A percentile compares a stretch with the other conserved stretches of the same genome.
phyloP scores from a whole-genome alignment of 2,113 vertebrate genomes.

The Antennarius striatus region DNA sequence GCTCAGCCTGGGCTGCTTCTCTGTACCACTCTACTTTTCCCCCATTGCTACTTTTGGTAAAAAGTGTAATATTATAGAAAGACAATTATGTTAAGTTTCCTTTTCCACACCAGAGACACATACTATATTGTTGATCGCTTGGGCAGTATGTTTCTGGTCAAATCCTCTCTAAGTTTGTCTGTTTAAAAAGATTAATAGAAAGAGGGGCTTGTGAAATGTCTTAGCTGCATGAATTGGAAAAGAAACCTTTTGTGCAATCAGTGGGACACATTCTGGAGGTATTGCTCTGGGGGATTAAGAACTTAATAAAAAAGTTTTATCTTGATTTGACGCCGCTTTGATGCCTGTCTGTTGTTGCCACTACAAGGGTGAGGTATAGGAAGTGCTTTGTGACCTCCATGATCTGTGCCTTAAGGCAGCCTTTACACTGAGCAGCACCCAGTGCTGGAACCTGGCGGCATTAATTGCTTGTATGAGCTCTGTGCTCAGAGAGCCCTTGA shows the following conservation, averaged over 20 bases:
- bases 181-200: constrained; percentile 35
- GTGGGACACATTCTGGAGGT: neutral
- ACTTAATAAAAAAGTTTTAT: constrained; percentile 42
- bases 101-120: constrained; percentile 25
- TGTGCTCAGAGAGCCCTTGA: constrained; percentile 60
- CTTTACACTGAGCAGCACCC: constrained; percentile 48
- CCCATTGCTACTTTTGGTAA: constrained; percentile 26
- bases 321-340: constrained; percentile 51
- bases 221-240: constrained; percentile 25
- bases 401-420: constrained; percentile 47
- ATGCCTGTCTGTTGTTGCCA: constrained; percentile 52
- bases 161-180: constrained; percentile 21
- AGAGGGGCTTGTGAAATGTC: constrained; percentile 2
- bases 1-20: neutral
- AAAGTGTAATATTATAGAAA: constrained; percentile 6
- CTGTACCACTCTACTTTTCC: constrained; percentile 15
- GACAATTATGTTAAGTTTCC: constrained; percentile 7
- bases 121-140: constrained; percentile 22
- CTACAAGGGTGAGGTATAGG: constrained; percentile 40
- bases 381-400: constrained; percentile 58
- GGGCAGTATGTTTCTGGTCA: constrained; percentile 33
- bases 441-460: constrained; percentile 31
- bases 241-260: constrained; percentile 33
- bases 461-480: constrained; percentile 60
- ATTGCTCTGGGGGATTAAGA: constrained; percentile 19